phyloP scores from a whole-genome alignment of 2,113 vertebrate genomes.

The Tupaia chinensis region DNA sequence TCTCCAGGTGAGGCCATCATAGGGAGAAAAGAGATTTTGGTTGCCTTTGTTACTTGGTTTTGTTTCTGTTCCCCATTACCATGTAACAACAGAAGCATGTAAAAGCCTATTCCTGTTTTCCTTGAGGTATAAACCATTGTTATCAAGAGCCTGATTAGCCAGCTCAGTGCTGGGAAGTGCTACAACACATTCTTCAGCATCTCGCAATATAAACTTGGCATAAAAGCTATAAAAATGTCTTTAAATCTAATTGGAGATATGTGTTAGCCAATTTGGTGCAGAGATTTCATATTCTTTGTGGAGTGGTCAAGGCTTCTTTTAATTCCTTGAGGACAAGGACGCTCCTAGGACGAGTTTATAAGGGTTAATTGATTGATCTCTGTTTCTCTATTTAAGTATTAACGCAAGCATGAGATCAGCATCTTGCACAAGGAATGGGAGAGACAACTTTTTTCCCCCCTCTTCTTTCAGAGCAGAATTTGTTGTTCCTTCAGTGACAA shows the following conservation, averaged over 20 bases:
- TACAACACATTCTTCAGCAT: conserved; percentile 61
- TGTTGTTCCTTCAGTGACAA: neutral
- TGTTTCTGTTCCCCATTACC: conserved; percentile 18
- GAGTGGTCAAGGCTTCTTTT: conserved; percentile 68
- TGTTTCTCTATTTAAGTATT: conserved; percentile 73
- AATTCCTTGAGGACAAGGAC: conserved; percentile 75
- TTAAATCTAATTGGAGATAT: conserved; percentile 65
- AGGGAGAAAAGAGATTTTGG: neutral
- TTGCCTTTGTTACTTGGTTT: conserved; percentile 40
- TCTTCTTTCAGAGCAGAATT: conserved; percentile 12
- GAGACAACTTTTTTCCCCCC: neutral
- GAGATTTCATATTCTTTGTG: conserved; percentile 65
- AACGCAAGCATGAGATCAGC: conserved; percentile 48
- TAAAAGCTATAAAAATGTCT: conserved; percentile 74
- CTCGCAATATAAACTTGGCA: conserved; percentile 57
- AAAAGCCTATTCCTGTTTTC: conserved; percentile 38
- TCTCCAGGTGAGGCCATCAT: neutral
- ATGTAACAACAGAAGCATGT: neutral
- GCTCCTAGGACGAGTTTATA: conserved; percentile 74
- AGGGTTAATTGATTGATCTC: conserved; percentile 74
- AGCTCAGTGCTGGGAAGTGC: conserved; percentile 57
- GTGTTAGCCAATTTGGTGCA: conserved; percentile 63
- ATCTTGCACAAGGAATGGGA: conserved; percentile 28
- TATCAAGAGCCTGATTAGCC: conserved; percentile 42
- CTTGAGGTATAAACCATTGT: conserved; percentile 48